These are phyloP conservation scores for Mus pahari DNA, from an alignment of 2,113 vertebrate genomes.

Conservation along the genomic window DNA sequence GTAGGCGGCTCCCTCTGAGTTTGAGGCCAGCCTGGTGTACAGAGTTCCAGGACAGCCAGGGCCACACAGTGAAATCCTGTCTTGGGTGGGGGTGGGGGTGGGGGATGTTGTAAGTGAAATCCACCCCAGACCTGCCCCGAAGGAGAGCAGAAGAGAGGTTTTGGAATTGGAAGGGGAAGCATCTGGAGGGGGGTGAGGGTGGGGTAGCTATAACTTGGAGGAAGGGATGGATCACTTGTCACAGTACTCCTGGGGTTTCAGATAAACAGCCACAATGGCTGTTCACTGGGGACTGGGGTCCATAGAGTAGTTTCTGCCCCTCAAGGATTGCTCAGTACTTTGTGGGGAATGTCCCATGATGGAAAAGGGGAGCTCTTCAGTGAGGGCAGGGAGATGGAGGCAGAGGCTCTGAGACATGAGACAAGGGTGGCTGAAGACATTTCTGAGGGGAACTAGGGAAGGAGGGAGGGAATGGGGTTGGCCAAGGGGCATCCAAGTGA, in stretches of 20 bases:
- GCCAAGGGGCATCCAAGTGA: background rate
- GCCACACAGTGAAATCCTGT: background rate
- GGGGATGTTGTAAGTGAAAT: background rate
- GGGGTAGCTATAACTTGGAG: background rate
- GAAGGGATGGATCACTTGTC: background rate
- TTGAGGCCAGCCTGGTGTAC: background rate
- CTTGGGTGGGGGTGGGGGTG: too few relatives aligned
- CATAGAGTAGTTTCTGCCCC: background rate
- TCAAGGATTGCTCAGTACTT: background rate
- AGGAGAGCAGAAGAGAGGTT: background rate
- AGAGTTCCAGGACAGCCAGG: background rate
- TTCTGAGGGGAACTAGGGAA: background rate
- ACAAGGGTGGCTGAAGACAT: too few relatives aligned
- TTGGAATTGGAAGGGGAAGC: background rate
- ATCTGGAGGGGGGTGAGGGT: background rate
- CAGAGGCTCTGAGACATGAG: background rate
- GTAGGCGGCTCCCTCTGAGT: background rate
- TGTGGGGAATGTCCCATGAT: background rate
- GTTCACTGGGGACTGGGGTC: background rate
- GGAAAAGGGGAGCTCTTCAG: background rate
- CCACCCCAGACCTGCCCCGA: background rate
- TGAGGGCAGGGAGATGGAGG: too few relatives aligned
- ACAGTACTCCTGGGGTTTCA: background rate
- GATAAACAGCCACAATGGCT: background rate
- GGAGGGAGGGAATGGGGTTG: too few relatives aligned